Base-by-base conservation (phyloP, 2,113 vertebrate genomes). In the Raphicerus campestris region DNA sequence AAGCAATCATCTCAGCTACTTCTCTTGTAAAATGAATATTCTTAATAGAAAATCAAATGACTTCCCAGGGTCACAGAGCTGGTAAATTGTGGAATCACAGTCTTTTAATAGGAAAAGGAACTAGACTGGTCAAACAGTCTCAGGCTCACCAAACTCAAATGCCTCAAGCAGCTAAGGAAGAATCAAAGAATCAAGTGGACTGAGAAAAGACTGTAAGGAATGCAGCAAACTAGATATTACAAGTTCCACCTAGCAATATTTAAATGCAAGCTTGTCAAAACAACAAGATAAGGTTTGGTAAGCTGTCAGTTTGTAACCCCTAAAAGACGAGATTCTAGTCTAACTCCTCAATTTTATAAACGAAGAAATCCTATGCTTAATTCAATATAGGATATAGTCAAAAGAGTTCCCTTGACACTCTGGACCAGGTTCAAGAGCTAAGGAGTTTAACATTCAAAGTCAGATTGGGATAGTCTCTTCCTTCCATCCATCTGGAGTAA, bases 261-360 rank as follows among this genome's bases (percentile, higher is more conserved):
- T 32, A 95, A 75, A 80, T 49, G 56, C 26, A 78, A n/a, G 32
- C 56, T 96, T 56, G 66, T 63, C 87, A 39, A 89, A 89, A 93
- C 49, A 78, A 51, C 19, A 85, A 87, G 20, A 42, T 89, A 91
- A 95, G 56, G 30, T 63, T 26, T 96, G 49, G 45, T 7, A 84
- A 58, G 47, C 53, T 96, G 9, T 75, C 63, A 86, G 17, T 55
- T 45, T 77, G 2, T 20, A 90, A 88, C 15, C 49, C 17, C 42
- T 83, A 39, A 75, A 90, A 96, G n/a, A 84, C 51, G 15, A 84
- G 47, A 66, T 85, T 94, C 53, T 85, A 90, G 35, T 75, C 83
- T 35, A 20, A 91, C 39, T 89, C 55, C 58, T 89, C 39, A 51
- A 5, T 58, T 89, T 94, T 85, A 96, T n/a, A 97, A 89, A 58